Conservation (phyloP, 2,113 vertebrate species). For the Hyaena hyaena region DNA sequence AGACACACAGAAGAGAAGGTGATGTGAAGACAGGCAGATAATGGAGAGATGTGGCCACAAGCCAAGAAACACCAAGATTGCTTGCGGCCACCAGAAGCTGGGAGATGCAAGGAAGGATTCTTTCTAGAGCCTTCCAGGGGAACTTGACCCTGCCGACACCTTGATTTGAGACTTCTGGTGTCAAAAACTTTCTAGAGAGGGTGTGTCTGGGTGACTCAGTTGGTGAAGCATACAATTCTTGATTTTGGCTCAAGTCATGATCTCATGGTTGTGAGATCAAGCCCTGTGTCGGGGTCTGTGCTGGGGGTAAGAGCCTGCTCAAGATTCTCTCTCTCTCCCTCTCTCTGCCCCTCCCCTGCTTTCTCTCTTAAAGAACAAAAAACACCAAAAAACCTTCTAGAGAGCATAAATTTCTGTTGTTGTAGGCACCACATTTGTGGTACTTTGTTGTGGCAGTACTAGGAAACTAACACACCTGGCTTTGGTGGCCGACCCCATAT, state of each 20-base stretch:
- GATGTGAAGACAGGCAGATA: neutral
- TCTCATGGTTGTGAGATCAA: too few relatives aligned
- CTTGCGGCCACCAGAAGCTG: neutral
- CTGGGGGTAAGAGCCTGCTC: too few relatives aligned
- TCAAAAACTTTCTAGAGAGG: neutral
- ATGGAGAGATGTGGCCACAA: neutral
- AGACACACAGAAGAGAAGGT: neutral
- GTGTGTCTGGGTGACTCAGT: too few relatives aligned
- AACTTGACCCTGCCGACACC: neutral
- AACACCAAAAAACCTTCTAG: neutral
- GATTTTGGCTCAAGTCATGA: too few relatives aligned
- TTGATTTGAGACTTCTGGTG: neutral
- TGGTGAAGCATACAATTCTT: too few relatives aligned
- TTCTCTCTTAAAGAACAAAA: too few relatives aligned
- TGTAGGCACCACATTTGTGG: neutral
- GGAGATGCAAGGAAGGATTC: neutral
- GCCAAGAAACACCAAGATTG: neutral
- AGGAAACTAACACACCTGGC: neutral
- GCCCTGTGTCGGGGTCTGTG: too few relatives aligned
- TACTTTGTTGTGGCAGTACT: neutral
- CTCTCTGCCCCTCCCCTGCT: too few relatives aligned
- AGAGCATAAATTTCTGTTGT: neutral
- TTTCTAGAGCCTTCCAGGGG: neutral
- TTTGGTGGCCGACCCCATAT: neutral
- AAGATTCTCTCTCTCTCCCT: too few relatives aligned